These are phyloP conservation scores for Cepaea hortensis DNA, from an alignment of 2,888 invertebrate species.

Conservation along the genomic window DNA sequence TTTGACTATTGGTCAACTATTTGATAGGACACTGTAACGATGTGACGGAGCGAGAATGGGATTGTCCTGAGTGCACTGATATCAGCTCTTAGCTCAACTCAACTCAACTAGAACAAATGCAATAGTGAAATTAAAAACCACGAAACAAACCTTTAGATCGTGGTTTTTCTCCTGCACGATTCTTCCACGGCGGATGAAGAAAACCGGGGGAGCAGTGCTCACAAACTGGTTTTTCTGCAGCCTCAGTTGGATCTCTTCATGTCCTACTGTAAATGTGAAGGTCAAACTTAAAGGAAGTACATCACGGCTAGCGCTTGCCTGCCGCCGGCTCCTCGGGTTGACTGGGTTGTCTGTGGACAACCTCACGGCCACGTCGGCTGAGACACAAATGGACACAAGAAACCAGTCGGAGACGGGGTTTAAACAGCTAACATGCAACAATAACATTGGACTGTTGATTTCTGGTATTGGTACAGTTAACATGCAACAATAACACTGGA, in stretches of 20 bases:
- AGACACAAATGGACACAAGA: neutral
- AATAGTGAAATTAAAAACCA: no score
- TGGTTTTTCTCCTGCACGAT: neutral
- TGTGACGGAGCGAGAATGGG: no score
- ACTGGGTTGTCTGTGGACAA: neutral
- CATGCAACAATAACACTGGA: no score
- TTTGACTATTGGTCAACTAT: no score
- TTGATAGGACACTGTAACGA: no score
- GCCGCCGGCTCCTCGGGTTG: neutral
- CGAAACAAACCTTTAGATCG: neutral
- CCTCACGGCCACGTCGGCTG: neutral
- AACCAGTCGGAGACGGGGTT: neutral
- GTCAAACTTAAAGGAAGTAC: conserved; percentile 13
- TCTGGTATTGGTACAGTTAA: no score
- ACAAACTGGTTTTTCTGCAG: conserved; percentile 21
- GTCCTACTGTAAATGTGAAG: conserved; percentile 19
- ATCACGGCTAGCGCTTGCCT: no score
- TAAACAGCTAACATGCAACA: no score
- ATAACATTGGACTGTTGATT: no score
- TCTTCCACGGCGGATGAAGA: conserved; percentile 15
- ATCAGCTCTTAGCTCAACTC: no score
- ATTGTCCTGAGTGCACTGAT: no score
- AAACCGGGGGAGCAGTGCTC: neutral
- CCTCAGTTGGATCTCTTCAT: neutral
- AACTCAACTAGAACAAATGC: no score